Percentiles rank a stretch among this genome's conserved stretches.
These are phyloP conservation scores for Oxyruncus cristatus DNA, from an alignment of 2,113 vertebrate genomes.

Conservation along the genomic window DNA sequence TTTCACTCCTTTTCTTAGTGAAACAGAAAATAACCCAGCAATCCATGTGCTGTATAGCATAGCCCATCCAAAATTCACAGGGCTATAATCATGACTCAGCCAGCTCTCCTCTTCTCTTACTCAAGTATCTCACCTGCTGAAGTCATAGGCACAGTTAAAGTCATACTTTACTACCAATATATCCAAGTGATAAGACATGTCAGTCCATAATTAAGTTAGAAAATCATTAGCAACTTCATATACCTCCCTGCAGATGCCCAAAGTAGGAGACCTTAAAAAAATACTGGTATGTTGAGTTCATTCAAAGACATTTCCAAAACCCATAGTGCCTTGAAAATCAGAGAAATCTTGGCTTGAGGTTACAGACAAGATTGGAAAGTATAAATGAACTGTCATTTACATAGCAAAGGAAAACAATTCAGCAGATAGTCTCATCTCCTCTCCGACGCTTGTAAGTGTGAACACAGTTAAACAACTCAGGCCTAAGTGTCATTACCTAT, in stretches of 20 bases:
- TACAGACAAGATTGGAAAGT: neutral
- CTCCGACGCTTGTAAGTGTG: neutral
- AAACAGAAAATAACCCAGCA: neutral
- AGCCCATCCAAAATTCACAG: neutral
- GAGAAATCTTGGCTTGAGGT: neutral
- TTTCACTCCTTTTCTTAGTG: neutral
- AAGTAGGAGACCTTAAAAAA: neutral
- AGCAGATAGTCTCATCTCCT: neutral
- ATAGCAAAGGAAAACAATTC: neutral
- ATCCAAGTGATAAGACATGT: neutral
- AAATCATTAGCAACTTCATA: neutral
- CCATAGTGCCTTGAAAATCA: rapidly evolving
- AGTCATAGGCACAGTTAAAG: neutral
- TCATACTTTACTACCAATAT: neutral
- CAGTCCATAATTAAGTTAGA: neutral
- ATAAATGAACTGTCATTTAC: neutral
- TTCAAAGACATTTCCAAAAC: neutral
- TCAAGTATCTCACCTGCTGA: neutral
- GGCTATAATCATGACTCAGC: neutral
- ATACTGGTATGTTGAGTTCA: neutral
- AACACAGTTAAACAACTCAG: neutral
- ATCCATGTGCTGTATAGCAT: neutral
- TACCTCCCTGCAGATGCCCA: neutral
- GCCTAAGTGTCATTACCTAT: neutral
- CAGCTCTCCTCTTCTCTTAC: neutral